Conservation (phyloP, 2,797 vertebrate species). For the Scolopax bukidnonensis region DNA sequence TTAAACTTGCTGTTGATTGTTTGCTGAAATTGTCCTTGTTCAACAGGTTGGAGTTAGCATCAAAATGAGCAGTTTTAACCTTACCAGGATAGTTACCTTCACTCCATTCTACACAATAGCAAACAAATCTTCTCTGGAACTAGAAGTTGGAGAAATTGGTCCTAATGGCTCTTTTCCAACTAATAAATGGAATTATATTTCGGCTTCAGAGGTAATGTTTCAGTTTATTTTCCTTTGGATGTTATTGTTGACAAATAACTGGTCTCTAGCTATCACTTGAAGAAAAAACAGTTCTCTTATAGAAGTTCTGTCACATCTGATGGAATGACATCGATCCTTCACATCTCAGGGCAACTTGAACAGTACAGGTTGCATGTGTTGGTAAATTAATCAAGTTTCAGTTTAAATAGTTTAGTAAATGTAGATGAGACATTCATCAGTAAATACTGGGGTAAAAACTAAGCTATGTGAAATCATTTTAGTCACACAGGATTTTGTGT, state of each 20-base stretch:
- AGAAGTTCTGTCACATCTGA: background rate
- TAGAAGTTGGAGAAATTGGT: constrained; percentile 92
- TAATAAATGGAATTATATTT: constrained; percentile 90
- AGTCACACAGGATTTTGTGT: no score
- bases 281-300: background rate
- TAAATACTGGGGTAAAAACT: background rate
- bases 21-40: background rate
- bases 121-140: constrained; percentile 91
- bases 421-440: background rate
- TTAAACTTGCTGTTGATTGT: background rate
- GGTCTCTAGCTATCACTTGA: background rate
- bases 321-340: background rate
- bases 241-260: background rate
- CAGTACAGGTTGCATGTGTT: background rate
- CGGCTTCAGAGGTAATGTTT: constrained; percentile 85
- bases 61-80: constrained; percentile 95
- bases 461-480: background rate
- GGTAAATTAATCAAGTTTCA: background rate
- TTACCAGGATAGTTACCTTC: constrained; percentile 91
- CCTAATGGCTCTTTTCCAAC: constrained; percentile 71
- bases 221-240: background rate
- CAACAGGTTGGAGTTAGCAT: constrained; percentile 93
- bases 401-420: background rate
- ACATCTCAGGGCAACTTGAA: background rate
- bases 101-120: constrained; percentile 94